phyloP scores from a whole-genome alignment of 2,797 vertebrate genomes.

The Poecile montanus region DNA sequence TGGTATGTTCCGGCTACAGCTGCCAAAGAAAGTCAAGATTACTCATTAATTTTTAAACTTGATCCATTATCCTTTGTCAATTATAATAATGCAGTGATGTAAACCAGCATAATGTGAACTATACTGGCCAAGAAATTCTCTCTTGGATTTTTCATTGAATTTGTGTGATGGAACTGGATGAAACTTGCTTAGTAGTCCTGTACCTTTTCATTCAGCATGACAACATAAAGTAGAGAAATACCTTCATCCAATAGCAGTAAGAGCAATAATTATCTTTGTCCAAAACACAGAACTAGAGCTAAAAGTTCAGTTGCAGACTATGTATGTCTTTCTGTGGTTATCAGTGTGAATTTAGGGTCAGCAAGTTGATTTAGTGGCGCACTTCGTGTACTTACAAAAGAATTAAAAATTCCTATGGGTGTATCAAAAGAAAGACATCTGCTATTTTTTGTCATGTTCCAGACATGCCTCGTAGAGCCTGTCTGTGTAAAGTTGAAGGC shows the following conservation, averaged over 20 bases:
- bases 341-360: no score
- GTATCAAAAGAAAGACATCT: background rate
- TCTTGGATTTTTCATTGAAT: background rate
- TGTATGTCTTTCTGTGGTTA: background rate
- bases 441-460: background rate
- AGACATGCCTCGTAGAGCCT: background rate
- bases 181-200: background rate
- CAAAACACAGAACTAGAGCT: background rate
- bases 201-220: background rate
- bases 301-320: background rate
- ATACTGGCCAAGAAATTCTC: background rate
- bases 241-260: background rate
- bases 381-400: no score
- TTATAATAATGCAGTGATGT: background rate
- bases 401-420: no score
- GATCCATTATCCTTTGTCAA: background rate
- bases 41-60: background rate
- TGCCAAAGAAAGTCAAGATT: background rate
- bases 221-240: background rate
- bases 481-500: background rate
- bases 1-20: background rate
- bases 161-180: background rate
- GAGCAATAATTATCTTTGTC: background rate
- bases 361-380: no score
- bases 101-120: background rate